Evolutionary conservation across 2,113 vertebrate species (phyloP).

Genomic region (Phoxinus phoxinus): DNA sequence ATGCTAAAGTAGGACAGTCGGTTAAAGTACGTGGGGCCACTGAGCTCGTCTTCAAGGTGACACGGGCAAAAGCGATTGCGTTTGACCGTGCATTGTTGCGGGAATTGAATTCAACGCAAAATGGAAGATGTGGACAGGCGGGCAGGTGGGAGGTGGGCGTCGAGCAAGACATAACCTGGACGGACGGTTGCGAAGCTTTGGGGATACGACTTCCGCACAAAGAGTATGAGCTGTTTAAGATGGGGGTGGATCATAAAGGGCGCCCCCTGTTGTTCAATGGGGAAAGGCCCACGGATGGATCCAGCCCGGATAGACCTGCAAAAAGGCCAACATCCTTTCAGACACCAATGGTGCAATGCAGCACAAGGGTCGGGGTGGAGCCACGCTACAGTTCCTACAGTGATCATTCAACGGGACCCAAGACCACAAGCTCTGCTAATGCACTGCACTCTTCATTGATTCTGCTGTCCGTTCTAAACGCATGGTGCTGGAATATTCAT

Average conservation of each 20-base stretch:
- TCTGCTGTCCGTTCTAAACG: constrained; percentile 61
- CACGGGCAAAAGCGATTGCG: constrained; percentile 75
- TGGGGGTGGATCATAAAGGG: constrained; percentile 76
- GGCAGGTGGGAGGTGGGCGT: constrained; percentile 78
- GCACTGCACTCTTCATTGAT: constrained; percentile 39
- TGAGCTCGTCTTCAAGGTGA: constrained; percentile 86
- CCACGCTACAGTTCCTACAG: constrained; percentile 52
- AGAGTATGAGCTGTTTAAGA: constrained; percentile 88
- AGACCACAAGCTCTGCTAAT: constrained; percentile 34
- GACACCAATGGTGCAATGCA: constrained; percentile 83
- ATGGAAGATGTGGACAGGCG: constrained; percentile 78
- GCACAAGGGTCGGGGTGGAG: constrained; percentile 20
- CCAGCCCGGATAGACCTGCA: constrained; percentile 79
- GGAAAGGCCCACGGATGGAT: constrained; percentile 87
- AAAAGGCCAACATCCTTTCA: constrained; percentile 89
- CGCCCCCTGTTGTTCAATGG: constrained; percentile 83
- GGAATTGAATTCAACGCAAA: constrained; percentile 79
- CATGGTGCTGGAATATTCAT: constrained; percentile 53
- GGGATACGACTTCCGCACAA: constrained; percentile 88
- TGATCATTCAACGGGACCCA: not conserved
- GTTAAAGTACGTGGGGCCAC: constrained; percentile 76
- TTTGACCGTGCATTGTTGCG: constrained; percentile 74
- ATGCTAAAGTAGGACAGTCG: constrained; percentile 77
- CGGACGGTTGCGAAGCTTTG: constrained; percentile 81
- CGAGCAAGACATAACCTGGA: constrained; percentile 85